A percentile compares a stretch with the other conserved stretches of the same genome.
These are phyloP conservation scores for Rhagoletis zephyria DNA, from an alignment of 1,140 invertebrate species.

Conservation along the genomic window DNA sequence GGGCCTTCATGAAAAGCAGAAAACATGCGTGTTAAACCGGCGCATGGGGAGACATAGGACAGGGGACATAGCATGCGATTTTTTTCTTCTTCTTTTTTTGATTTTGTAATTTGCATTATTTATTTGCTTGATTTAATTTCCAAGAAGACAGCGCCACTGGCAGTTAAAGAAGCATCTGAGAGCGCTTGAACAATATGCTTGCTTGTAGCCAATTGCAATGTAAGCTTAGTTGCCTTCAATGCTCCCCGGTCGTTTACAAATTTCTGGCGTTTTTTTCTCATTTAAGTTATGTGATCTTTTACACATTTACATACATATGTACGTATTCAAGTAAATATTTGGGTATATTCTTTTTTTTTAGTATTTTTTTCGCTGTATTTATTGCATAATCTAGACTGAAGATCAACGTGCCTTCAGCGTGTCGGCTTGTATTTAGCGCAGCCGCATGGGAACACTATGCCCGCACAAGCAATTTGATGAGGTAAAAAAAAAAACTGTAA, in stretches of 20 bases:
- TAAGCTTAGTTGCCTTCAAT: conserved; percentile 33
- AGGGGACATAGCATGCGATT: not conserved
- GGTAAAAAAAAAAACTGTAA: no score
- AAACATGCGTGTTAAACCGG: not conserved
- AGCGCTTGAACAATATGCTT: not conserved
- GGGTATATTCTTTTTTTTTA: not conserved
- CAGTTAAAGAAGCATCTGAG: not conserved
- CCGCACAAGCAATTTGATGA: no score
- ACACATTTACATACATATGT: not conserved
- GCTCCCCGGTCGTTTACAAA: not conserved
- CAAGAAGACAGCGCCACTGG: not conserved
- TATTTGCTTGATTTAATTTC: not conserved
- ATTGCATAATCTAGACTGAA: not conserved
- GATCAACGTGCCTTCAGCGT: not conserved
- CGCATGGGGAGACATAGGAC: not conserved
- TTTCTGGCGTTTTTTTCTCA: not conserved
- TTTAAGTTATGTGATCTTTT: not conserved
- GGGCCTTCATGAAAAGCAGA: conserved; percentile 19
- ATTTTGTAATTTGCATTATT: not conserved
- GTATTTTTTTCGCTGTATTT: not conserved
- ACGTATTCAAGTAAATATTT: not conserved
- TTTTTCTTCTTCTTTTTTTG: not conserved
- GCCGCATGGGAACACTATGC: not conserved
- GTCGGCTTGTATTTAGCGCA: not conserved
- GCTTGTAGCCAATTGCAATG: not conserved